These are phyloP conservation scores for Melieria picta DNA, from an alignment of 2,888 invertebrate species.

Conservation along the genomic window DNA sequence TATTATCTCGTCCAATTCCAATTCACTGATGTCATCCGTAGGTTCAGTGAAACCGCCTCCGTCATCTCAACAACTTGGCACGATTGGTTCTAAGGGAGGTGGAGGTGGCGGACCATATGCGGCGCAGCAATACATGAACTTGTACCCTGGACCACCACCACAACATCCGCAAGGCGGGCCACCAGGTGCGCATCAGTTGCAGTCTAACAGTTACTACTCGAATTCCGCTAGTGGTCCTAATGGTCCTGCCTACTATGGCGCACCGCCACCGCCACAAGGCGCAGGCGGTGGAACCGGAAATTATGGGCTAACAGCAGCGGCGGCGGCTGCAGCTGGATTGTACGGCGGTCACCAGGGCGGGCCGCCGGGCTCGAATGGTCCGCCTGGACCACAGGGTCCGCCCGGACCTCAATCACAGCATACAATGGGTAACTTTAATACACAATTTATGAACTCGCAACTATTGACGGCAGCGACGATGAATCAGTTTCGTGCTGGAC, in stretches of 20 bases:
- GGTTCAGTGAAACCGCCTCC: slow-evolving; percentile 84
- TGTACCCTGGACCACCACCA: slow-evolving; percentile 61
- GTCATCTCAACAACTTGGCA: slow-evolving; percentile 82
- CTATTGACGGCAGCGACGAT: slow-evolving; percentile 72
- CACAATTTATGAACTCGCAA: slow-evolving; percentile 72
- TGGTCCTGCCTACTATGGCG: slow-evolving; percentile 62
- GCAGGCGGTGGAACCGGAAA: slow-evolving; percentile 61
- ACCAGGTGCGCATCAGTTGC: slow-evolving; percentile 61
- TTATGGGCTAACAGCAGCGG: slow-evolving; percentile 62
- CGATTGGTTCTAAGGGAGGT: slow-evolving; percentile 73
- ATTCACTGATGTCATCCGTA: slow-evolving; percentile 88
- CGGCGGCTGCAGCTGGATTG: slow-evolving; percentile 58
- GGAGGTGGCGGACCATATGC: slow-evolving; percentile 55
- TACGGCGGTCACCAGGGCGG: slow-evolving; percentile 64
- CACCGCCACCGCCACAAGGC: slow-evolving; percentile 59
- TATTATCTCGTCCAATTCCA: slow-evolving; percentile 87
- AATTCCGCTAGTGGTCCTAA: slow-evolving; percentile 65
- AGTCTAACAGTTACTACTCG: slow-evolving; percentile 66
- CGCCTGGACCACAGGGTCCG: slow-evolving; percentile 57
- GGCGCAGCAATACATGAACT: slow-evolving; percentile 64
- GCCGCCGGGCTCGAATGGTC: slow-evolving; percentile 58
- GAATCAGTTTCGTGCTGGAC: slow-evolving; percentile 65
- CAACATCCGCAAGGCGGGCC: slow-evolving; percentile 63
- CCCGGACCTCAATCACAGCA: slow-evolving; percentile 62
- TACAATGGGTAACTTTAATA: slow-evolving; percentile 66